Evolutionary conservation across 2,888 invertebrate species (phyloP), one percentile per base, ranked within the genome.

Genomic region (Cheilosia soror): DNA sequence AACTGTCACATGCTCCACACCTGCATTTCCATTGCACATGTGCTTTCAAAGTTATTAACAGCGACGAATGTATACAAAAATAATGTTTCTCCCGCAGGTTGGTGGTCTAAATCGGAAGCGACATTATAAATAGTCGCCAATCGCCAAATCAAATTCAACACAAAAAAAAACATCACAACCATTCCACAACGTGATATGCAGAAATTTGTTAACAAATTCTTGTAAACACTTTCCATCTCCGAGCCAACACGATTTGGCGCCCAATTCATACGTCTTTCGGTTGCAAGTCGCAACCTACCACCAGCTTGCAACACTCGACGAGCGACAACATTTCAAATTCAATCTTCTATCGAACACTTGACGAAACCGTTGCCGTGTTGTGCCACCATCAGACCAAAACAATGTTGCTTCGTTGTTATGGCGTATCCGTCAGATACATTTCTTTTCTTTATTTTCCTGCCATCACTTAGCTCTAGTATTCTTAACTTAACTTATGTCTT

Each of bases 371-470:
- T 81, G 77, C 62, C 63, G 62, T 77, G 85, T 77, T 85, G 33
- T 81, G 76, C 55, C 81, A 20, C 25, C n/a, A 47, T 47, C 20
- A 44, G 47, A 53, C 53, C 80, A 66, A 72, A 76, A 68, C 42
- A 81, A 81, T 85, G 81, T 85, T 85, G 85, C 81, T 51, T 42
- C 57, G 85, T 85, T 33, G 76, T n/a, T 68, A 85, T 77, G 85
- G 76, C 66, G 85, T 13, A 31, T 58, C 71, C 15, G 7, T 57
- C 44, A 57, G 57, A 55, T 15, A 69, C 69, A 57, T 57, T 44
- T 42, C 2, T 57, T 37, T 57, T 31, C 15, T 5, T 5, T 42
- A 5, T 31, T 11, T 37, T 11, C 11, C 11, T 37, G 37, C 37
- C 37, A 11, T 37, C 37, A 37, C 37, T 37, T 37, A 11, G 11